phyloP scores from a whole-genome alignment of 2,113 vertebrate species.

The Erythrocercus mccallii region DNA sequence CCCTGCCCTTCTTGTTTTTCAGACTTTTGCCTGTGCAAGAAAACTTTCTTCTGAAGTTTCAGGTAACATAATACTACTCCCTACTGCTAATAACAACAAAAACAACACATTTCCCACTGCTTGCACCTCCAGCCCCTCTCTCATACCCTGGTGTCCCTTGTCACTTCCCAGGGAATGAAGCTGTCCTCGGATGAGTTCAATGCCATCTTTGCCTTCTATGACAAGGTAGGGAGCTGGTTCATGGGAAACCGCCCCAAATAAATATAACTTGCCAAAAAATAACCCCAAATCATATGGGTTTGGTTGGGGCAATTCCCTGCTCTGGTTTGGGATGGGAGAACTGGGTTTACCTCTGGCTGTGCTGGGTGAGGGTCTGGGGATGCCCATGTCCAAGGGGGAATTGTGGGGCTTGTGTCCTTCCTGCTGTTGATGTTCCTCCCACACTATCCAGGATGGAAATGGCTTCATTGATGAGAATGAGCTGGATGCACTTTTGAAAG shows the following conservation, averaged over 20 bases:
- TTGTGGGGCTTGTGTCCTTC: background rate
- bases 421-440: background rate
- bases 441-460: constrained; percentile 82
- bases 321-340: background rate
- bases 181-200: constrained; percentile 90
- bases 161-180: constrained; percentile 82
- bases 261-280: background rate
- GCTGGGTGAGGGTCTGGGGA: background rate
- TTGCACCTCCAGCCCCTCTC: background rate
- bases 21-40: constrained; percentile 96
- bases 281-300: background rate
- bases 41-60: constrained; percentile 96
- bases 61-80: constrained; percentile 74
- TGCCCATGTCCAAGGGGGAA: background rate
- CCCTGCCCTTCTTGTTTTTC: background rate
- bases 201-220: constrained; percentile 89
- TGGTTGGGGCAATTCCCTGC: accelerated
- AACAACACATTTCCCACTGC: background rate
- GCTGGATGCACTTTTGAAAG: constrained; percentile 91
- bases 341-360: background rate
- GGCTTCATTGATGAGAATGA: constrained; percentile 97
- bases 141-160: background rate
- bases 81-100: background rate
- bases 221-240: constrained; percentile 79
- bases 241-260: accelerated